Conservation (phyloP, 2,113 vertebrate genomes). For the Alligator mississippiensis region DNA sequence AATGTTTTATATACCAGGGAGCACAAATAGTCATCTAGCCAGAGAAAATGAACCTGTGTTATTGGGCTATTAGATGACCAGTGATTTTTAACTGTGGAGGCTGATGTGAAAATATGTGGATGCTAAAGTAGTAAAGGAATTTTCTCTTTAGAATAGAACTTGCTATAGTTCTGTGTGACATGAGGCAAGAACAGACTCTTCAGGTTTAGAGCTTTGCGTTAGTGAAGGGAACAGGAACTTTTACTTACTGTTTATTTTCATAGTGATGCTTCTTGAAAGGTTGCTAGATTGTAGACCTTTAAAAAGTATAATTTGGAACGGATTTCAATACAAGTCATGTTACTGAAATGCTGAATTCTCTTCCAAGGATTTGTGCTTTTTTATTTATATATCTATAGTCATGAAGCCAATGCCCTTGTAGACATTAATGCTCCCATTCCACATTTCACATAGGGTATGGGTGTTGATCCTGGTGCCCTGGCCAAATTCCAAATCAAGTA, state of each 20-base stretch:
- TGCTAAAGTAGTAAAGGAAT: neutral
- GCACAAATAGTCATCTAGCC: neutral
- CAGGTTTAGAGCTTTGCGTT: neutral
- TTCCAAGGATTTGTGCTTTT: neutral
- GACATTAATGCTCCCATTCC: neutral
- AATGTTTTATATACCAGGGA: neutral
- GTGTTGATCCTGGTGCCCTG: constrained; percentile 16
- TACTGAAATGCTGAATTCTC: neutral
- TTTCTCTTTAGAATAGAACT: neutral
- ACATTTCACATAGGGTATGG: constrained; percentile 13
- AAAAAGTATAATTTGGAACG: neutral
- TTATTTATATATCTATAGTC: neutral
- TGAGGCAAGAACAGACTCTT: neutral
- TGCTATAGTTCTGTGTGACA: neutral
- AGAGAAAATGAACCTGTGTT: neutral
- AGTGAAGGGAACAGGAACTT: neutral
- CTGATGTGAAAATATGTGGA: neutral
- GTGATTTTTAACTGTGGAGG: neutral
- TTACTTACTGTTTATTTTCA: neutral
- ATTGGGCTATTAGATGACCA: neutral
- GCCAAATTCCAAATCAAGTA: constrained; percentile 39
- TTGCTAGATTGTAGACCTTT: neutral
- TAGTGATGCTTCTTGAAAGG: neutral
- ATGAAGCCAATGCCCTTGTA: neutral
- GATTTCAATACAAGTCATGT: neutral